Evolutionary conservation across 2,797 vertebrate genomes (phyloP).

Genomic region (Cynodonichthys magdalenae): DNA sequence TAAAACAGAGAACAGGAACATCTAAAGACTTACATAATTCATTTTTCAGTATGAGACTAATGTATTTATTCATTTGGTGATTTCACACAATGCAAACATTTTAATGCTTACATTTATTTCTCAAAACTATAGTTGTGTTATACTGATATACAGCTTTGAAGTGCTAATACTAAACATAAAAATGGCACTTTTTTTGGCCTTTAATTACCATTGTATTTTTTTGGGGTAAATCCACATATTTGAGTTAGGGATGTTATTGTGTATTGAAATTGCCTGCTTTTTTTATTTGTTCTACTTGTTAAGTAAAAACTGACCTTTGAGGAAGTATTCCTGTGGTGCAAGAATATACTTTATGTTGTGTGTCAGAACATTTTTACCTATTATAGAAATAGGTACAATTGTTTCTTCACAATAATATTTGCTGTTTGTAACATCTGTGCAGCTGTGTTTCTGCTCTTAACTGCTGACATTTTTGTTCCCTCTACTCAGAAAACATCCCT

Average conservation of each 20-base stretch:
- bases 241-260: background rate
- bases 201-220: no score
- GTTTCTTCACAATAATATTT: background rate
- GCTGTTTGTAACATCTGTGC: no score
- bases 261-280: background rate
- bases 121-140: no score
- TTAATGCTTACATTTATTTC: no score
- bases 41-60: background rate
- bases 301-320: no score
- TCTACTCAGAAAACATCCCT: conserved; percentile 92
- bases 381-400: no score
- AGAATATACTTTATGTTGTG: background rate
- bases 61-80: no score
- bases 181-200: no score
- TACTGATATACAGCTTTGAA: background rate
- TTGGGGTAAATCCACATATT: no score
- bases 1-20: background rate
- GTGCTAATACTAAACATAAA: background rate
- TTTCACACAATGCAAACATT: no score
- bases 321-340: background rate
- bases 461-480: conserved; percentile 10
- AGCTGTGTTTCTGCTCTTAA: conserved; percentile 12
- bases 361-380: background rate
- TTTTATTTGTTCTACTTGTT: no score
- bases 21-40: background rate